Conservation (phyloP, 2,888 invertebrate genomes). For the Polia nebulosa region DNA sequence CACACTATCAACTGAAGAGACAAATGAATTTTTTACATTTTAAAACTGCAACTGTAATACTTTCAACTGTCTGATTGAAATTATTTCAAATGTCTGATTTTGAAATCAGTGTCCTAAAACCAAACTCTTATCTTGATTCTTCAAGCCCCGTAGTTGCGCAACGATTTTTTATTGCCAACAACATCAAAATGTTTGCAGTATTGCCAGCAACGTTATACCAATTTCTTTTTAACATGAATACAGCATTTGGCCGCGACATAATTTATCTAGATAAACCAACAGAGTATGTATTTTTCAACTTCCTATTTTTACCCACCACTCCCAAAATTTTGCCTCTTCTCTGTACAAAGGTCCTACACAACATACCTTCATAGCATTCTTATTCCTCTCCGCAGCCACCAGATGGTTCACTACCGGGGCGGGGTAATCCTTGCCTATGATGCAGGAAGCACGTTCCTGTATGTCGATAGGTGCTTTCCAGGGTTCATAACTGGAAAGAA, state of each 20-base stretch:
- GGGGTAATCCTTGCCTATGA: conserved; percentile 93
- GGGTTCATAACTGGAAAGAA: conserved; percentile 91
- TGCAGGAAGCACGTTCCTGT: conserved; percentile 92
- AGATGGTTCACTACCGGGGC: conserved; percentile 92
- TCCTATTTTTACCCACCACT: not conserved
- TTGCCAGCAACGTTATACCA: not conserved
- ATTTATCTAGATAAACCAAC: not conserved
- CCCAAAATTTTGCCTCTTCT: not conserved
- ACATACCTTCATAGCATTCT: conserved; percentile 86
- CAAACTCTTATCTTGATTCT: too few species aligned
- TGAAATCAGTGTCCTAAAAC: not conserved
- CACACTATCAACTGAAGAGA: too few species aligned
- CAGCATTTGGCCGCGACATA: not conserved
- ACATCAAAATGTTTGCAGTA: not conserved
- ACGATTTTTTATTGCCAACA: not conserved
- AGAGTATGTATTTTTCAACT: not conserved
- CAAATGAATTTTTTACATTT: not conserved
- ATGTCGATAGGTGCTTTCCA: conserved; percentile 93
- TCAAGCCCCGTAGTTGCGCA: not conserved
- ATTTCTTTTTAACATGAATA: not conserved
- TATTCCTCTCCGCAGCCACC: conserved; percentile 89
- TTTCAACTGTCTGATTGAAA: not conserved
- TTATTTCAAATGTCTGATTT: not conserved
- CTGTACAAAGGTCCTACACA: not conserved
- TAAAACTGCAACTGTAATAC: not conserved